phyloP scores from a whole-genome alignment of 2,888 invertebrate species.

The Pyrrhosoma nymphula region DNA sequence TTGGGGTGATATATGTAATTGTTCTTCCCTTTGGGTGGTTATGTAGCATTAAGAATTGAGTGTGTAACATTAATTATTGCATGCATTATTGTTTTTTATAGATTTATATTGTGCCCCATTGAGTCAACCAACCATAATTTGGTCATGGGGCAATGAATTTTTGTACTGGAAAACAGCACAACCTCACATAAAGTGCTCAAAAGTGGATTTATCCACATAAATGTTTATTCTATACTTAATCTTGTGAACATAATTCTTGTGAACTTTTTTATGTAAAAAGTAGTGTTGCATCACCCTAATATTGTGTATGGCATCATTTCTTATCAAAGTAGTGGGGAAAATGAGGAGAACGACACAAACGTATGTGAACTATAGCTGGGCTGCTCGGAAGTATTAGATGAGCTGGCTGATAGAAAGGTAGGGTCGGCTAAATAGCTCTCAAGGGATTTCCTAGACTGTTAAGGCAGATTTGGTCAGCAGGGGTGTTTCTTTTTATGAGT shows the following conservation, averaged over 20 bases:
- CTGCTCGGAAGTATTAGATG: background rate
- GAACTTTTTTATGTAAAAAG: constrained; percentile 49
- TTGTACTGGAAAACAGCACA: constrained; percentile 56
- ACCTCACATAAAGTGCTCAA: constrained; percentile 57
- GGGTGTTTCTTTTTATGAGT: too few relatives aligned
- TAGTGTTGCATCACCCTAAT: background rate
- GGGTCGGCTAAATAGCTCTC: too few relatives aligned
- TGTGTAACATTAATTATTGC: background rate
- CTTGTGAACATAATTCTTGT: constrained; percentile 58
- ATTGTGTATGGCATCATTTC: background rate
- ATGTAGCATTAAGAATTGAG: background rate
- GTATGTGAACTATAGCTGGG: background rate
- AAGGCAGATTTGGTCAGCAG: too few relatives aligned
- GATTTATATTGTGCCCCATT: constrained; percentile 5
- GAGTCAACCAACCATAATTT: constrained; percentile 45
- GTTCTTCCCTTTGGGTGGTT: background rate
- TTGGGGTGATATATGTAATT: background rate
- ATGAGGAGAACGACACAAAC: background rate
- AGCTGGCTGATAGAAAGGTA: background rate
- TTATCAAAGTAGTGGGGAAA: background rate
- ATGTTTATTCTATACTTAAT: constrained; percentile 47
- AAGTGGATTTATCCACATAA: constrained; percentile 54
- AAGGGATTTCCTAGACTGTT: too few relatives aligned
- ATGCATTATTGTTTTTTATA: background rate
- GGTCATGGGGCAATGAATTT: constrained; percentile 7